phyloP scores from a whole-genome alignment of 2,113 vertebrate species.

The Triplophysa rosa region DNA sequence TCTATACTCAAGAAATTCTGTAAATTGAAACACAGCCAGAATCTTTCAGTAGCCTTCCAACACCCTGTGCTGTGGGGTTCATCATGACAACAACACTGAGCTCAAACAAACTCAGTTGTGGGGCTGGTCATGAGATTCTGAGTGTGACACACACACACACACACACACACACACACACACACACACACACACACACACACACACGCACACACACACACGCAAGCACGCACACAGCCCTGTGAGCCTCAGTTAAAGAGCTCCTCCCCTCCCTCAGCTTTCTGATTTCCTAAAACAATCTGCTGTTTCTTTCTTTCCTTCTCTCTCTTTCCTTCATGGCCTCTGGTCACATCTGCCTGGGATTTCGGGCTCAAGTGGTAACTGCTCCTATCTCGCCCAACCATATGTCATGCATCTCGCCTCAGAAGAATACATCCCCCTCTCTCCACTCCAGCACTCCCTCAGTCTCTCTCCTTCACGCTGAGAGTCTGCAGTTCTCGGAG shows the following conservation, averaged over 20 bases:
- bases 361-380: conserved; percentile 36
- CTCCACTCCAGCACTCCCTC: neutral
- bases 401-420: conserved; percentile 47
- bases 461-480: conserved; percentile 9
- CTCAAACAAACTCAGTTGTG: neutral
- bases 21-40: neutral
- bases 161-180: conserved; percentile 5
- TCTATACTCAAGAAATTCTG: neutral
- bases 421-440: conserved; percentile 6
- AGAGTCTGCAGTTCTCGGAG: conserved; percentile 20
- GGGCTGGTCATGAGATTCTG: conserved; percentile 15
- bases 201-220: no score
- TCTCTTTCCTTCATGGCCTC: conserved; percentile 38
- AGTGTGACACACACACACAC: conserved; percentile 11
- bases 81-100: conserved; percentile 13
- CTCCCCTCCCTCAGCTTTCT: conserved; percentile 10
- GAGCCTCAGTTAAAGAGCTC: conserved; percentile 25
- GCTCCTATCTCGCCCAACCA: conserved; percentile 56
- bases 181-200: conserved; percentile 12
- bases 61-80: neutral
- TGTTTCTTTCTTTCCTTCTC: conserved; percentile 3
- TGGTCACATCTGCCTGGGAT: conserved; percentile 51
- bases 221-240: no score
- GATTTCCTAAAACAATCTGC: conserved; percentile 45
- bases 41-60: neutral